Evolutionary conservation across 2,888 invertebrate genomes (phyloP).

Genomic region (Nycteola revayana): DNA sequence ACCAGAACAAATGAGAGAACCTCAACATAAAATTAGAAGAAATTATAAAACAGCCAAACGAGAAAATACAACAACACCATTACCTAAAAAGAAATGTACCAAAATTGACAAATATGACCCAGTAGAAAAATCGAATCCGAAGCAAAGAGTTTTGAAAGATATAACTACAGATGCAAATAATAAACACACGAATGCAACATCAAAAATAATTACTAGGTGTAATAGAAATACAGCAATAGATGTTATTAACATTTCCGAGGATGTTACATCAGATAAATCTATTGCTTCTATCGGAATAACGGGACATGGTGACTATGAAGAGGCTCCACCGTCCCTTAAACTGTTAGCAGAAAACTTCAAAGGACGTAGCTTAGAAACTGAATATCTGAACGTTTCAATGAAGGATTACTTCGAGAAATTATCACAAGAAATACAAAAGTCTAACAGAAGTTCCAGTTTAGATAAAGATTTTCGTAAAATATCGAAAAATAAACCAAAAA

Average conservation of each 20-base stretch:
- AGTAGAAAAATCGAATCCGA: no score
- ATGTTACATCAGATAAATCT: slow-evolving; percentile 40
- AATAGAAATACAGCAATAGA: slow-evolving; percentile 3
- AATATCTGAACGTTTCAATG: slow-evolving; percentile 41
- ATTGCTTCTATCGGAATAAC: slow-evolving; percentile 57
- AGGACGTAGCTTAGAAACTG: slow-evolving; percentile 47
- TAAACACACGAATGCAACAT: slow-evolving; percentile 1
- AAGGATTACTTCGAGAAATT: slow-evolving; percentile 46
- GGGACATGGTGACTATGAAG: slow-evolving; percentile 55
- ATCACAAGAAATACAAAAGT: slow-evolving; percentile 6
- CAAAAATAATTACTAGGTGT: slow-evolving; percentile 5
- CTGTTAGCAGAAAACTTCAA: slow-evolving; percentile 34
- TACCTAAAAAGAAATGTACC: background rate
- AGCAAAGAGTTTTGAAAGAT: background rate
- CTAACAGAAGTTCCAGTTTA: background rate
- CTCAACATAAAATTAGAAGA: slow-evolving; percentile 8
- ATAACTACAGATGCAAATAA: background rate
- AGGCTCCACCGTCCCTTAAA: slow-evolving; percentile 47
- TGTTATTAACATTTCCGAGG: slow-evolving; percentile 10
- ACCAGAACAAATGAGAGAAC: slow-evolving; percentile 6
- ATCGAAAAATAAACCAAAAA: slow-evolving; percentile 6
- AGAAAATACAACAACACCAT: background rate
- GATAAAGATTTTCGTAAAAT: no score
- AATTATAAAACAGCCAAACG: background rate
- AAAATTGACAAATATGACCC: no score